Conservation (phyloP, 2,797 vertebrate genomes). For the Ispidina picta region DNA sequence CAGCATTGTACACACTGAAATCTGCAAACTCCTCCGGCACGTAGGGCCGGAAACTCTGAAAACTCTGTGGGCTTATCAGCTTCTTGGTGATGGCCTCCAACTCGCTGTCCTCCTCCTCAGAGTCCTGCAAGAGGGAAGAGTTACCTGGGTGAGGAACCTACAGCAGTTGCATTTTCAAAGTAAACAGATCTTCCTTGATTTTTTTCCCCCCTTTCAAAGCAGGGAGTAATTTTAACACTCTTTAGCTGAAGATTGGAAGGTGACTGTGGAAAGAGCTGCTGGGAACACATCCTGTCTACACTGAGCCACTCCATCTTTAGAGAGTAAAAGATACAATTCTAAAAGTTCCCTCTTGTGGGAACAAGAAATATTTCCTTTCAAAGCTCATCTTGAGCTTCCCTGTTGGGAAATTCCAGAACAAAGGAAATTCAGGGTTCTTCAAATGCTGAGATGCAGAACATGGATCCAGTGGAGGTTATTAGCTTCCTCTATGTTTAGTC, state of each 20-base stretch:
- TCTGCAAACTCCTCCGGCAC: conserved; percentile 96
- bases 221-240: neutral
- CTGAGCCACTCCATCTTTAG: neutral
- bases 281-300: neutral
- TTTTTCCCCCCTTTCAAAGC: neutral
- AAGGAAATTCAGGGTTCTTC: neutral
- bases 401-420: neutral
- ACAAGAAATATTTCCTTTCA: neutral
- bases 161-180: neutral
- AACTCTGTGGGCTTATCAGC: conserved; percentile 71
- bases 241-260: neutral
- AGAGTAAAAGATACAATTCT: neutral
- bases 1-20: conserved; percentile 97
- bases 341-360: neutral
- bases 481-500: neutral
- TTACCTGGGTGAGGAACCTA: neutral
- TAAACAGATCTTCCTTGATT: neutral
- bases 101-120: conserved; percentile 91
- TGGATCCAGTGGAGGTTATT: neutral
- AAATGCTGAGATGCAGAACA: neutral
- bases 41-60: conserved; percentile 83
- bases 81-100: conserved; percentile 77
- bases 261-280: neutral
- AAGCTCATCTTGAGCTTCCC: neutral
- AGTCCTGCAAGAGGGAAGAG: conserved; percentile 81